Conservation (phyloP, 1,140 invertebrate species). For the Pachyrhynchus sulphureomaculatus region DNA sequence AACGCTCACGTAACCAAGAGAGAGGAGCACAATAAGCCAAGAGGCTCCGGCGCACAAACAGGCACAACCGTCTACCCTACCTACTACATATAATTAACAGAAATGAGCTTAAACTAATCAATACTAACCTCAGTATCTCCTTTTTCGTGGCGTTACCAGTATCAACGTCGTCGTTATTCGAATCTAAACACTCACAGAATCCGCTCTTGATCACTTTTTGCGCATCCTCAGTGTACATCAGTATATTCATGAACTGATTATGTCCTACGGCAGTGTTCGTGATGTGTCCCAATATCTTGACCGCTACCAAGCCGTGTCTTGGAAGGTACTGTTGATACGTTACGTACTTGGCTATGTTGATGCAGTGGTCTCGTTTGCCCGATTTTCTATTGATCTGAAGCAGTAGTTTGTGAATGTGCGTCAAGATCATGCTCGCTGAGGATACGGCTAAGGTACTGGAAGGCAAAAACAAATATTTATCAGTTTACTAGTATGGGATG, state of each 20-base stretch:
- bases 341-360: constrained; percentile 78
- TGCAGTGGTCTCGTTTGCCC: constrained; percentile 74
- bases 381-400: constrained; percentile 78
- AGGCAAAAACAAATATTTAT: no score
- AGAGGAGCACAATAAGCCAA: no score
- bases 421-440: constrained; percentile 64
- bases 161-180: constrained; percentile 52
- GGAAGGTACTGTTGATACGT: constrained; percentile 70
- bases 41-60: no score
- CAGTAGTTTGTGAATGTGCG: constrained; percentile 76
- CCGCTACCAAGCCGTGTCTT: constrained; percentile 68
- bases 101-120: no score
- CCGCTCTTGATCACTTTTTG: constrained; percentile 62
- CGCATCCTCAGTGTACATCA: constrained; percentile 48
- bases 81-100: no score
- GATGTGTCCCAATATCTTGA: constrained; percentile 68
- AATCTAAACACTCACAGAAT: constrained; percentile 88
- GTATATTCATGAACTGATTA: constrained; percentile 69
- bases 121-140: constrained; percentile 62
- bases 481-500: no score
- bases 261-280: constrained; percentile 63
- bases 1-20: no score
- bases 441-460: constrained; percentile 29
- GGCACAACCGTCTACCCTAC: no score
- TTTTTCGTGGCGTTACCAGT: constrained; percentile 55